Percentiles rank a stretch among this genome's conserved stretches.
phyloP scores from a whole-genome alignment of 2,888 invertebrate genomes.

The Kryphioiulus occultus region DNA sequence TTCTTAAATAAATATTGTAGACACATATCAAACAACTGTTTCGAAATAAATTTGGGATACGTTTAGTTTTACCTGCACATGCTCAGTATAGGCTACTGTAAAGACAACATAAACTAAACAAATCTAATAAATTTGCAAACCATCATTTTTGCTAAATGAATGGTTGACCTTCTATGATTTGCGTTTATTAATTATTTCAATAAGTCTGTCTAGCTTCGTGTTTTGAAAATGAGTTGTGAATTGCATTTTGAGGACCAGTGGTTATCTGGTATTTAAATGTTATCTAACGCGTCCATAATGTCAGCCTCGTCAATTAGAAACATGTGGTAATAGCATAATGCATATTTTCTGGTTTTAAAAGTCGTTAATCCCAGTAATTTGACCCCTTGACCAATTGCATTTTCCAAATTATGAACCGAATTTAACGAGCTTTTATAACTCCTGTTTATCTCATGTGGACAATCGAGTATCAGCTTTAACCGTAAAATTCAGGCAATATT shows the following conservation, averaged over 20 bases:
- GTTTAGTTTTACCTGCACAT: too few species aligned
- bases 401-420: neutral
- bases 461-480: neutral
- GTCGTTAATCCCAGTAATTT: slow-evolving; percentile 18
- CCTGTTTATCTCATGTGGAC: neutral
- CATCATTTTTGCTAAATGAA: too few species aligned
- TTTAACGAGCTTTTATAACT: neutral
- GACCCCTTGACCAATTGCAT: neutral
- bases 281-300: neutral
- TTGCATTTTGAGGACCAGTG: neutral
- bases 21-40: too few species aligned
- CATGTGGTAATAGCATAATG: neutral
- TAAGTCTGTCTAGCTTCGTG: too few species aligned
- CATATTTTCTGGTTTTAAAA: neutral
- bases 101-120: too few species aligned
- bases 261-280: neutral
- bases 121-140: too few species aligned
- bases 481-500: neutral
- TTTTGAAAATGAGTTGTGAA: neutral
- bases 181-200: too few species aligned
- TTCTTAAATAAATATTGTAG: too few species aligned
- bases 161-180: too few species aligned
- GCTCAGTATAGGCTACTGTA: too few species aligned
- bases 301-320: neutral
- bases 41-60: too few species aligned